phyloP scores from a whole-genome alignment of 2,888 invertebrate species.

The Agrochola macilenta region DNA sequence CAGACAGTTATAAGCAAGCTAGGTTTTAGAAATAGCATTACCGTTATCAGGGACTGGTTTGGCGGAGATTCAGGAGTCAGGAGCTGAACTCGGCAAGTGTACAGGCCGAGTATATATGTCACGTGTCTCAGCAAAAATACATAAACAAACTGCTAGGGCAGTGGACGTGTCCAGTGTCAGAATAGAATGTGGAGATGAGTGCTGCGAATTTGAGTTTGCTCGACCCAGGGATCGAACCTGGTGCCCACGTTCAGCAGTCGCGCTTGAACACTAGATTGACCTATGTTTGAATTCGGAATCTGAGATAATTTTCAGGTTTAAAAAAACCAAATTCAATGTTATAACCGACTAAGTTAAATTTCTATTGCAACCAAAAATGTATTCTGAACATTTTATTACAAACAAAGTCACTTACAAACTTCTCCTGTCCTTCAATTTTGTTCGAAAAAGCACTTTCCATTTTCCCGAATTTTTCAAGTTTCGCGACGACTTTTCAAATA shows the following conservation, averaged over 20 bases:
- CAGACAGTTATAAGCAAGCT: not conserved
- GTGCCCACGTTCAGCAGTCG: constrained; percentile 72
- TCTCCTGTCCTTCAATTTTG: too few relatives aligned
- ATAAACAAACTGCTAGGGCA: not conserved
- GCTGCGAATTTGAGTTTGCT: not conserved
- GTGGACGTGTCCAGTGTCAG: too few relatives aligned
- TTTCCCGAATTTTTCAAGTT: too few relatives aligned
- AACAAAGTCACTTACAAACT: too few relatives aligned
- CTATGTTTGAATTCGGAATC: not conserved
- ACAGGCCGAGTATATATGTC: not conserved
- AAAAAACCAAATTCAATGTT: not conserved
- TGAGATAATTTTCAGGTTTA: not conserved
- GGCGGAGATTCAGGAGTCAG: not conserved
- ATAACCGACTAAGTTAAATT: not conserved
- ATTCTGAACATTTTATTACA: not conserved
- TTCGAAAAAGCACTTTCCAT: too few relatives aligned
- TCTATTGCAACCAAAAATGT: not conserved
- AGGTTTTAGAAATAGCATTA: too few relatives aligned
- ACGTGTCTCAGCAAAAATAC: not conserved
- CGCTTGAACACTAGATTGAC: not conserved
- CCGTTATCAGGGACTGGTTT: not conserved
- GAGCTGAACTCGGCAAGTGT: not conserved
- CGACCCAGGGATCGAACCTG: not conserved
- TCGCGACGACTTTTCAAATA: too few relatives aligned
- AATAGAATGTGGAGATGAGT: not conserved